Percentiles rank a stretch among this genome's conserved stretches.
Conservation (phyloP, 2,888 invertebrate species). For the Trachelus troglodyta region DNA sequence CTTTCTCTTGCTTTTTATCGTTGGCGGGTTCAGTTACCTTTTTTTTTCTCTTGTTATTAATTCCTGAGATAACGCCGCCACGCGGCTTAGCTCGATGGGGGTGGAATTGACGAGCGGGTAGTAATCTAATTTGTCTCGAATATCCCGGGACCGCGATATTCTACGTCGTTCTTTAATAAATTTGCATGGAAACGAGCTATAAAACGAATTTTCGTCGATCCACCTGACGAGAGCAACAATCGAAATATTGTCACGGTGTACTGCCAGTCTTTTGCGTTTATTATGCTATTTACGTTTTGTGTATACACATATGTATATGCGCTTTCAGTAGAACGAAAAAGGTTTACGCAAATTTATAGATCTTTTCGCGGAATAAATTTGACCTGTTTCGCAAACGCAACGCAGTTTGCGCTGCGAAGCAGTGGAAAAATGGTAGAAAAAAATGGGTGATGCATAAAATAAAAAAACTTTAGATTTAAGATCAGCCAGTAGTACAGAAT, state of each 20-base stretch:
- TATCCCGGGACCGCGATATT: slow-evolving; percentile 40
- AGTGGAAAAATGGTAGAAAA: too few species aligned
- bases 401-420: too few species aligned
- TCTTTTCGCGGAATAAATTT: too few species aligned
- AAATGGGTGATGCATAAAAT: too few species aligned
- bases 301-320: too few species aligned
- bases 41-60: slow-evolving; percentile 34
- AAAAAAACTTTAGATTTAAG: too few species aligned
- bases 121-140: slow-evolving; percentile 52
- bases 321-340: too few species aligned
- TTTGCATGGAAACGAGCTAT: slow-evolving; percentile 48
- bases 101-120: slow-evolving; percentile 50
- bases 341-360: too few species aligned
- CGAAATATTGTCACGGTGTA: not conserved
- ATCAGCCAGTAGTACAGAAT: too few species aligned
- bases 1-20: slow-evolving; percentile 20
- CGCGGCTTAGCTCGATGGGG: slow-evolving; percentile 5
- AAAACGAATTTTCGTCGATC: slow-evolving; percentile 14
- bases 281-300: not conserved
- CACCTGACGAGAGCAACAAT: not conserved
- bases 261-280: not conserved
- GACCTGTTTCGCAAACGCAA: too few species aligned
- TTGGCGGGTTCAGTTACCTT: too few species aligned
- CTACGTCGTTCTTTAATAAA: slow-evolving; percentile 47
- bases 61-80: slow-evolving; percentile 41